Conservation (phyloP, 1,140 invertebrate genomes). For the Procambarus virginalis region DNA sequence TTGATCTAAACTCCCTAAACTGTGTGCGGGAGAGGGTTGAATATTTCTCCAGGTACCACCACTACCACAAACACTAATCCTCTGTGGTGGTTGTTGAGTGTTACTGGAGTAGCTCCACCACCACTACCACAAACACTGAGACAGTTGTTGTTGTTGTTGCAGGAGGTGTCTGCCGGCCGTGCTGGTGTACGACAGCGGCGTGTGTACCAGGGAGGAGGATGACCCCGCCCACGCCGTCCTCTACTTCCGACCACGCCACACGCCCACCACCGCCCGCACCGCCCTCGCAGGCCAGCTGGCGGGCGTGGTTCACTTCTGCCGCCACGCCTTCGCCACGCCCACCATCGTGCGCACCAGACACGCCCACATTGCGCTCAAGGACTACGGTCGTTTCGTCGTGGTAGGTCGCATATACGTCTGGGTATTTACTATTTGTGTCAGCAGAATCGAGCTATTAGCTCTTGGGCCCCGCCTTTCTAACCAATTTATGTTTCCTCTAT, state of each 20-base stretch:
- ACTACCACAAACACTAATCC: too few relatives aligned
- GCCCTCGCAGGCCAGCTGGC: constrained; percentile 57
- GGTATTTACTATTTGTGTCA: not conserved
- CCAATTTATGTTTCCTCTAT: too few relatives aligned
- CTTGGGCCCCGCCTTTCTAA: too few relatives aligned
- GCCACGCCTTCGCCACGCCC: constrained; percentile 60
- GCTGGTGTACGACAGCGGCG: constrained; percentile 47
- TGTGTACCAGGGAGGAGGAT: constrained; percentile 49
- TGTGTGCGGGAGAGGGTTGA: too few relatives aligned
- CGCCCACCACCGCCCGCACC: constrained; percentile 57
- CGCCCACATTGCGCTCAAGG: constrained; percentile 53
- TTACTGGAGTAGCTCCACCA: too few relatives aligned
- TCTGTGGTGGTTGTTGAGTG: too few relatives aligned
- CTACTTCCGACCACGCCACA: constrained; percentile 62
- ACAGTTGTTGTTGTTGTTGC: not conserved
- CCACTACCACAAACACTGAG: too few relatives aligned
- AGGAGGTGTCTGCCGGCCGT: constrained; percentile 51
- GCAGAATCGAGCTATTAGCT: too few relatives aligned
- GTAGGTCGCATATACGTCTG: constrained; percentile 30
- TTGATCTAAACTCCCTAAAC: too few relatives aligned
- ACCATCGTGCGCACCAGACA: constrained; percentile 47
- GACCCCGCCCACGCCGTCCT: constrained; percentile 54
- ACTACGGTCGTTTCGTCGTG: constrained; percentile 49
- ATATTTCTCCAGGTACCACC: too few relatives aligned
- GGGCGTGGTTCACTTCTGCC: constrained; percentile 58